Conservation (phyloP, 2,113 vertebrate species). For the Corvus cornix region DNA sequence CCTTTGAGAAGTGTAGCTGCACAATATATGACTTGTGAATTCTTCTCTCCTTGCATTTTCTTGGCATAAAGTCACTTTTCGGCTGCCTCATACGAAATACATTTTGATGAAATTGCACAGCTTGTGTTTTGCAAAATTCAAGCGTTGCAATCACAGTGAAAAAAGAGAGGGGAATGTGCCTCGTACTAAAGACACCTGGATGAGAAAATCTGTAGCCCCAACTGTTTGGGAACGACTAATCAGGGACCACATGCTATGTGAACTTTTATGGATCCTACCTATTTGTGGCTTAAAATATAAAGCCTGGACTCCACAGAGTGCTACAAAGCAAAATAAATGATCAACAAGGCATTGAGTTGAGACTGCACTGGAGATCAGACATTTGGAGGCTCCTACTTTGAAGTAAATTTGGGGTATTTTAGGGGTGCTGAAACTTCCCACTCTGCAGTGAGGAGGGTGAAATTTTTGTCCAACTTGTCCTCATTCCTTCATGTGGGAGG, state of each 20-base stretch:
- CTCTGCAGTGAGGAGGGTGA: background rate
- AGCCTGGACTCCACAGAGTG: background rate
- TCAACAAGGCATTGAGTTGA: background rate
- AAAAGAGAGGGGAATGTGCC: background rate
- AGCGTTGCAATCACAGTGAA: background rate
- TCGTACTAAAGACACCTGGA: background rate
- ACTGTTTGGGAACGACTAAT: background rate
- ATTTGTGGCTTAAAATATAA: background rate
- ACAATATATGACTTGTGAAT: background rate
- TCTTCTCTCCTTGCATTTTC: background rate
- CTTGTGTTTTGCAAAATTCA: background rate
- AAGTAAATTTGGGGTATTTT: background rate
- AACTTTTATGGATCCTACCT: background rate
- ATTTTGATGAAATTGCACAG: background rate
- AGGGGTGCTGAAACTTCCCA: background rate
- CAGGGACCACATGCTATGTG: background rate
- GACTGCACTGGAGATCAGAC: background rate
- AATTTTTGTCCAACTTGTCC: background rate
- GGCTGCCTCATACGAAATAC: background rate
- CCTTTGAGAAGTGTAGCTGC: slow-evolving; percentile 38
- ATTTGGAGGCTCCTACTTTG: background rate
- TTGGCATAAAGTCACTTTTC: background rate
- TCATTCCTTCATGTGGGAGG: background rate
- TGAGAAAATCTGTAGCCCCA: background rate
- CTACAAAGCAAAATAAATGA: background rate